Conservation (phyloP, 2,113 vertebrate species). For the Mixornis gularis region DNA sequence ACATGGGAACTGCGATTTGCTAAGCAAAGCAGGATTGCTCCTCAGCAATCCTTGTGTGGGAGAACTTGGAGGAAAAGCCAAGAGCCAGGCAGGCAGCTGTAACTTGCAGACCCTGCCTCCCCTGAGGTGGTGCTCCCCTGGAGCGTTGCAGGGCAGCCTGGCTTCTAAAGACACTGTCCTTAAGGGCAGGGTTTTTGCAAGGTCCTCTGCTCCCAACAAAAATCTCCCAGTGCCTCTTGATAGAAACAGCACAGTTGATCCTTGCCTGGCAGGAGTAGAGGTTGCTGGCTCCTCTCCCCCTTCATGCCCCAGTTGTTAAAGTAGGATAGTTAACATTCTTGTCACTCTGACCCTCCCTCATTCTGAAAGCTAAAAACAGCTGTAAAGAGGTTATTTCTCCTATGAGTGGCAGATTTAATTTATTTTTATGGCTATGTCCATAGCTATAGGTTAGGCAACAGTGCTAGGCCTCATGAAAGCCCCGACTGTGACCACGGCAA, state of each 20-base stretch:
- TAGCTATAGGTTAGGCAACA: neutral
- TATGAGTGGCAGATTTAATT: neutral
- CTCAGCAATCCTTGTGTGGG: neutral
- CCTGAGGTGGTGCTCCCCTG: neutral
- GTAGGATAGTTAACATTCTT: neutral
- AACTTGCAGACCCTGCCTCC: neutral
- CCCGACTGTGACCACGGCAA: neutral
- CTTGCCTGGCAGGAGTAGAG: neutral
- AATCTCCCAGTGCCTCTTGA: neutral
- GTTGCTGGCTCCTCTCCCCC: neutral
- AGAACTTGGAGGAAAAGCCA: slow-evolving; percentile 4
- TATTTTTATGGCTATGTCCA: neutral
- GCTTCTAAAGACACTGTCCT: neutral
- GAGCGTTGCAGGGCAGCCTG: fast-evolving
- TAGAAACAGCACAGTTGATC: neutral
- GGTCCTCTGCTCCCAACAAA: neutral
- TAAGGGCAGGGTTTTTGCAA: neutral
- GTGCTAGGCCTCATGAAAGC: neutral
- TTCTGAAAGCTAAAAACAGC: neutral
- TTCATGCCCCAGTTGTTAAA: neutral
- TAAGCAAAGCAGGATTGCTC: slow-evolving; percentile 32
- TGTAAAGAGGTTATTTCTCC: neutral
- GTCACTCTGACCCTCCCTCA: neutral
- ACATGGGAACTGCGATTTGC: slow-evolving; percentile 1
- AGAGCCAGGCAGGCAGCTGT: neutral